Conservation (phyloP, 2,888 invertebrate genomes). For the Eurois occulta region DNA sequence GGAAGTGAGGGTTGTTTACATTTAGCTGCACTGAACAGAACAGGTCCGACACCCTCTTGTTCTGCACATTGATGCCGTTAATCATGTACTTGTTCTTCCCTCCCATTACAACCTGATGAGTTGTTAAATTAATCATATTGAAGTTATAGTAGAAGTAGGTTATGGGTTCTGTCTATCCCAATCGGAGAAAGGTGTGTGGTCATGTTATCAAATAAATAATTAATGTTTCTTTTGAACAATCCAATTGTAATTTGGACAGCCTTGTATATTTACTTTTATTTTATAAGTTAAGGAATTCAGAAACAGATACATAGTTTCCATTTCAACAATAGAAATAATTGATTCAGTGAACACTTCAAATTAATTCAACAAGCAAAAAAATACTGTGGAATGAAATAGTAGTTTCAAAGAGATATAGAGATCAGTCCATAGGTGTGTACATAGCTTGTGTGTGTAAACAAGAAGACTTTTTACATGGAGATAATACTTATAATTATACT, state of each 20-base stretch:
- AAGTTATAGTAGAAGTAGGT: not conserved
- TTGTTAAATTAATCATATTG: not conserved
- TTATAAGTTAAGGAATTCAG: not conserved
- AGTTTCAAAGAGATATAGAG: conserved; percentile 1
- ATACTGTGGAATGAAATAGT: not conserved
- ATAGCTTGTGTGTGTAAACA: not conserved
- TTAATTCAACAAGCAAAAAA: conserved; percentile 23
- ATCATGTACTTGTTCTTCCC: conserved; percentile 98
- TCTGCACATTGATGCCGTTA: conserved; percentile 97
- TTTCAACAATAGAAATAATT: conserved; percentile 4
- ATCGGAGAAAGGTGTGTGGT: not conserved
- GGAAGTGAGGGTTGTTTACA: conserved; percentile 99
- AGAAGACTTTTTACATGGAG: not conserved
- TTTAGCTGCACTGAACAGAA: conserved; percentile 99
- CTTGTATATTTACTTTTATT: not conserved
- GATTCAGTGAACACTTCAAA: not conserved
- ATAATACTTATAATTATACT: too few relatives aligned
- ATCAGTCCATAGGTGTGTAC: not conserved
- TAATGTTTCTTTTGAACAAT: conserved; percentile 3
- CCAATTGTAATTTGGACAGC: not conserved
- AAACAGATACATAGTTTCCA: not conserved
- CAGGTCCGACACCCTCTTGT: conserved; percentile 97
- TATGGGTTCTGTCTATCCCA: not conserved
- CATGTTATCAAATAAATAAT: not conserved
- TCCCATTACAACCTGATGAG: conserved; percentile 94